Percentiles rank a stretch among this genome's conserved stretches.
phyloP scores from a whole-genome alignment of 1,140 invertebrate genomes.

The Drosophila nigrodunni region DNA sequence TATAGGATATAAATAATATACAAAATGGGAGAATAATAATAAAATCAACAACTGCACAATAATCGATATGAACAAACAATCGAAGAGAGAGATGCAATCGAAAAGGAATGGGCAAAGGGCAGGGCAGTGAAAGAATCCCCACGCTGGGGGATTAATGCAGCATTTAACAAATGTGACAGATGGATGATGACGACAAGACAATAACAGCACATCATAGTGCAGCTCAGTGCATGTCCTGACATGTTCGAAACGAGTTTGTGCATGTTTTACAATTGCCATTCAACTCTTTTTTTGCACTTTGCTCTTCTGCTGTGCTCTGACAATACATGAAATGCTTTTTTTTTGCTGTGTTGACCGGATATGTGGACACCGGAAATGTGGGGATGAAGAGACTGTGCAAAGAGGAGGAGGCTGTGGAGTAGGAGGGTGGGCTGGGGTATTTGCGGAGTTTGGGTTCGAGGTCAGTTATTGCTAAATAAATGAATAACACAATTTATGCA shows the following conservation, averaged over 20 bases:
- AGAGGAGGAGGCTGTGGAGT: too few species aligned
- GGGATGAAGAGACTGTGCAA: neutral
- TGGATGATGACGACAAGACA: conserved; percentile 64
- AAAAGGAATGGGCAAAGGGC: neutral
- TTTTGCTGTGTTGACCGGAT: conserved; percentile 67
- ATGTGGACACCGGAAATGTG: conserved; percentile 52
- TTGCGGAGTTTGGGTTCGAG: neutral
- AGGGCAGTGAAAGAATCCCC: neutral
- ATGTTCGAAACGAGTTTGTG: conserved; percentile 19
- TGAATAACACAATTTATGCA: conserved; percentile 83
- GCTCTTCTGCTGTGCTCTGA: conserved; percentile 25
- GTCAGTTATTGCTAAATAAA: conserved; percentile 64
- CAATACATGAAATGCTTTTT: conserved; percentile 78
- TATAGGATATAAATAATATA: too few species aligned
- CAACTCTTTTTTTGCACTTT: neutral
- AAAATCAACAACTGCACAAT: too few species aligned
- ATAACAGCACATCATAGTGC: conserved; percentile 13
- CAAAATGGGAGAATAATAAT: too few species aligned
- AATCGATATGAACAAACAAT: neutral
- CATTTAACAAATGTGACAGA: conserved; percentile 75
- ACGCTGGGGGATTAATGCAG: conserved; percentile 65
- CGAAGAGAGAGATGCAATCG: too few species aligned
- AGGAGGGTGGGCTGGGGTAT: too few species aligned
- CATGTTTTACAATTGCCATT: neutral
- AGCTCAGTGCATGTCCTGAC: conserved; percentile 10